Conservation (phyloP, 2,113 vertebrate genomes). For the Pagrus major region DNA sequence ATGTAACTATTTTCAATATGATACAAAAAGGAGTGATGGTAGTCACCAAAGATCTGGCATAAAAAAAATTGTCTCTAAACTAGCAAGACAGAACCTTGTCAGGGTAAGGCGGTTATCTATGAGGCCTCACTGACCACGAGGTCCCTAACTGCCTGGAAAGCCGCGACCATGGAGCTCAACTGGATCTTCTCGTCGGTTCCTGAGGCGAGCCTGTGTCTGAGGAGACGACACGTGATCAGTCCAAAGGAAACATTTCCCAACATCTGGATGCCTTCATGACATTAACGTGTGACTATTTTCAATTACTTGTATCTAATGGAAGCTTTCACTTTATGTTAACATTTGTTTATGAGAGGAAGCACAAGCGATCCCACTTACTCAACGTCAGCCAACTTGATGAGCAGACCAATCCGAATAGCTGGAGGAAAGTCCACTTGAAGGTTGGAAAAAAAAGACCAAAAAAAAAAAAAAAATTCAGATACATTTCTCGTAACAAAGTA, state of each 20-base stretch:
- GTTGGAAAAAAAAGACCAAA: no score
- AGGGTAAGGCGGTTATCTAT: background rate
- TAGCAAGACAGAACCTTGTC: background rate
- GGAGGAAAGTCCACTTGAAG: slow-evolving; percentile 93
- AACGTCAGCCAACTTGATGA: slow-evolving; percentile 94
- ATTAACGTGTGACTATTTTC: background rate
- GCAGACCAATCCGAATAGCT: slow-evolving; percentile 89
- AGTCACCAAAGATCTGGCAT: background rate
- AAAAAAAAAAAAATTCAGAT: background rate
- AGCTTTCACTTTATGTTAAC: background rate
- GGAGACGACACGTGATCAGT: background rate
- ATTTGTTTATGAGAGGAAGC: background rate
- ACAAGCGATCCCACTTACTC: slow-evolving; percentile 87
- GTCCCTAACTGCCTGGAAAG: slow-evolving; percentile 95
- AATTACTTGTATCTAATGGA: background rate
- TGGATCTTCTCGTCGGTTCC: slow-evolving; percentile 97
- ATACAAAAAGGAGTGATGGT: background rate
- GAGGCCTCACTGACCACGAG: slow-evolving; percentile 91
- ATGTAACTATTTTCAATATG: background rate
- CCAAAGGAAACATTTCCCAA: background rate
- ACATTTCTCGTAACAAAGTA: background rate
- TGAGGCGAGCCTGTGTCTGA: slow-evolving; percentile 92
- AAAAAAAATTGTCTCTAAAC: background rate
- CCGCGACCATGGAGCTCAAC: slow-evolving; percentile 95
- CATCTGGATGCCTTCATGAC: background rate